Base-by-base conservation (phyloP, 2,888 invertebrate genomes). In the Plusia festucae region DNA sequence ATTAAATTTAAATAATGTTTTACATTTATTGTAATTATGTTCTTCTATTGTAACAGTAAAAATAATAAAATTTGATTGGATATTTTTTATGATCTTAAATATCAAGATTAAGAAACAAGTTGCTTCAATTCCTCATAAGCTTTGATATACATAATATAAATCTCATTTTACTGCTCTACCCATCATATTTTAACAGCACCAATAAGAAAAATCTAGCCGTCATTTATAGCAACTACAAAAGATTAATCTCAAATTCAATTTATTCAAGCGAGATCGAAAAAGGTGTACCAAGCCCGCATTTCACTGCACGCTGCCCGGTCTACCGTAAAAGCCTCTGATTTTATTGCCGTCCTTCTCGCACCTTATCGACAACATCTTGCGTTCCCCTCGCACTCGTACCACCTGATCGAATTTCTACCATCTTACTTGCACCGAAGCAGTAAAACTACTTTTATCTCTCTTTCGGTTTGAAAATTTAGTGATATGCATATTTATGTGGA, bases 281-380 rank as follows among this genome's bases (percentile, higher is more conserved):
- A 92, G 90, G 91, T 91, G 85, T 90, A 85, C 88, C 85, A 90
- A 87, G 88, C 88, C 93, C 91, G 91, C 94, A 94, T 95, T 94
- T 94, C 93, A 90, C 93, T 93, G 90, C 88, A 86, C 88, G 93
- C 88, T 92, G 93, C 90, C 92, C 91, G 89, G 87, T 95, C 95
- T 93, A 94, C 95, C 94, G 94, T 94, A 94, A 95, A 93, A 95
- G 94, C 95, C 94, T 93, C 94, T 90, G 93, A 91, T 92, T 90
- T 85, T 82, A 81, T 84, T 70, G 87, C 89, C 82, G 82, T 90
- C 88, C 91, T 88, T 72, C 83, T 88, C 88, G 57, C 83, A 83
- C 85, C 53, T 78, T 51, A 40, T 66, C 64, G 67, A 71, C 68
- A 76, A 59, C 72, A 68, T 83, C 34, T 71, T 53, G 76, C 67